A percentile compares a stretch with the other conserved stretches of the same genome.
Conservation (phyloP, 2,888 invertebrate species). For the Vannuccia rotundouncinata region DNA sequence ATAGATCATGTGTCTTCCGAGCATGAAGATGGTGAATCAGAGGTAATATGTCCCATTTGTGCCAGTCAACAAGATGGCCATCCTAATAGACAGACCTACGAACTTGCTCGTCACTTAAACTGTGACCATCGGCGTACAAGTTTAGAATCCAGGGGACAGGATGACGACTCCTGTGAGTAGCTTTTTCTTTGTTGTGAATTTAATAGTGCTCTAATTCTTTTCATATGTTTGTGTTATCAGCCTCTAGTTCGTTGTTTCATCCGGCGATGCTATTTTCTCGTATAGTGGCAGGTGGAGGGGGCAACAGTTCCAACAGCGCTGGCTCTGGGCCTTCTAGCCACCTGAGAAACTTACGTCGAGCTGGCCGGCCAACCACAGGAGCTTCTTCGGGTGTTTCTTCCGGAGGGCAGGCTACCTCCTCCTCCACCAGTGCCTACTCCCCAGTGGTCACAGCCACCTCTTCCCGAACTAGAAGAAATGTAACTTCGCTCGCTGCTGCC, state of each 20-base stretch:
- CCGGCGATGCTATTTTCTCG: slow-evolving; percentile 18
- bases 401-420: background rate
- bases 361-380: background rate
- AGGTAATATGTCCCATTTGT: slow-evolving; percentile 37
- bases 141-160: background rate
- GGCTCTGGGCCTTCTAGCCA: background rate
- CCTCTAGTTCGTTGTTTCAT: slow-evolving; percentile 15
- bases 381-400: background rate
- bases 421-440: background rate
- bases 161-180: background rate
- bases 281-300: slow-evolving; percentile 7
- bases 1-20: slow-evolving; percentile 27
- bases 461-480: background rate
- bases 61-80: slow-evolving; percentile 34
- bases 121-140: background rate
- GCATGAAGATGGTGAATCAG: slow-evolving; percentile 2
- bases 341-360: background rate
- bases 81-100: slow-evolving; percentile 31
- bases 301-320: background rate
- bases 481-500: background rate
- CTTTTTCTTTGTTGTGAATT: background rate
- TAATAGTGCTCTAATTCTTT: too few species aligned
- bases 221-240: too few species aligned
- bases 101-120: slow-evolving; percentile 12
- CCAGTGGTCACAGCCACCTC: background rate